Evolutionary conservation across 2,113 vertebrate species (phyloP).

Genomic region (Eleginops maclovinus): DNA sequence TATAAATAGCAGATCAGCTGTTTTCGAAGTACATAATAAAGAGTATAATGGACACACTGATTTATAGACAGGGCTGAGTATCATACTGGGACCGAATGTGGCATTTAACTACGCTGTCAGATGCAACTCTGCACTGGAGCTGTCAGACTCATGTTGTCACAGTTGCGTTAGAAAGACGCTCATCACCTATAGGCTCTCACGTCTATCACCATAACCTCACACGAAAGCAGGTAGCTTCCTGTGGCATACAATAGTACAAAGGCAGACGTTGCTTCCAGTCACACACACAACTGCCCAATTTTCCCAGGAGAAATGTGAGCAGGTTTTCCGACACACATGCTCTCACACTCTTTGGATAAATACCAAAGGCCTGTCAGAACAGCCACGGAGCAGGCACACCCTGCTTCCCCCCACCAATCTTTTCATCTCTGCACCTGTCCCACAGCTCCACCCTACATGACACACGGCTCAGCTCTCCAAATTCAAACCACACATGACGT

Average conservation of each 20-base stretch:
- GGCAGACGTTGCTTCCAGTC: constrained; percentile 31
- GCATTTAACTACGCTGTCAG: not conserved
- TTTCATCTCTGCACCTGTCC: constrained; percentile 76
- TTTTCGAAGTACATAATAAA: not conserved
- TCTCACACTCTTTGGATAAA: constrained; percentile 66
- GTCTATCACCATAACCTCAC: constrained; percentile 35
- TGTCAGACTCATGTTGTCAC: constrained; percentile 28
- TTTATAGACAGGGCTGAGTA: not conserved
- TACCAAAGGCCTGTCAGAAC: constrained; percentile 80
- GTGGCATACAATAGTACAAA: constrained; percentile 23
- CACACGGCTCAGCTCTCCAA: constrained; percentile 44
- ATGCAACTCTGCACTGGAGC: constrained; percentile 9
- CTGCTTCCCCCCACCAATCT: constrained; percentile 51
- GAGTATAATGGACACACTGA: not conserved
- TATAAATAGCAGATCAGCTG: not conserved
- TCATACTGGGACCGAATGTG: constrained; percentile 5
- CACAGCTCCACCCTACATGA: constrained; percentile 63
- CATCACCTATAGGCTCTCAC: constrained; percentile 43
- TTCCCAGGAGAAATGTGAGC: constrained; percentile 52
- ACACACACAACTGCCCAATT: constrained; percentile 61
- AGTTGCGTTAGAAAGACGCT: constrained; percentile 17
- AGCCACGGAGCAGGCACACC: constrained; percentile 65
- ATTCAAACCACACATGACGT: constrained; percentile 34
- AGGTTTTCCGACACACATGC: constrained; percentile 28
- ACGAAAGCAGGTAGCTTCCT: constrained; percentile 16